Evolutionary conservation across 1,140 invertebrate species (phyloP), one percentile per base, ranked within the genome.

Genomic region (Lordiphosa mommai): DNA sequence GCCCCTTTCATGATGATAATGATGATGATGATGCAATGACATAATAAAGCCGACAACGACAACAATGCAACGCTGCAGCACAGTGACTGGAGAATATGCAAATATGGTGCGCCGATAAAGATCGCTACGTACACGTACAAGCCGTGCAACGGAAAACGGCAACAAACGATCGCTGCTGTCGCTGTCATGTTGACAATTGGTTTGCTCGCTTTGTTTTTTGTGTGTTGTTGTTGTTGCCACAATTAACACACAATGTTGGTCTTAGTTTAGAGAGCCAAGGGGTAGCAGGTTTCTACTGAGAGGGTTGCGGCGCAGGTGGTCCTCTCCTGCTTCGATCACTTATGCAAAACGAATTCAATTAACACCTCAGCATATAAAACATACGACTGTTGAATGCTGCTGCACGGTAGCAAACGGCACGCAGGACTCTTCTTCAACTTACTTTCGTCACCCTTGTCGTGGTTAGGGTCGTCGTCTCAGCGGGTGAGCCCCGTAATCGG

Each of bases 331-430:
- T 36, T 20, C 40, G 27, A 7, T 43, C 74, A 80, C 85, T 85
- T 87, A 87, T 87, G 85, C 85, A 87, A 87, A 87, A 85, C 85
- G 85, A 87, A 87, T 87, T 87, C 85, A 87, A 87, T 87, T 87
- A 87, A 87, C 85, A 87, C 85, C 85, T 87, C 66, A 44, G 58
- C 68, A 55, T 63, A 61, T 72, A 72, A 76, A 58, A 71, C 51
- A 59, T 63, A 58, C 49, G 52, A 30, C 68, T 32, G 48, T 34
- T 48, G 40, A 50, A 38, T 61, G 47, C 37, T 67, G 74, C 56
- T 59, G 64, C 55, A 55, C 65, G 55, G 76, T 74, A 48, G 74
- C 61, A 12, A 3, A 16, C 49, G 30, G 48, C 76, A 76, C 76
- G 66, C 70, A 74, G 64, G 55, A 69, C 76, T 50, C 50, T 2